Evolutionary conservation across 2,888 invertebrate species (phyloP), one percentile per base, ranked within the genome.

Genomic region (Stenodema calcarata): DNA sequence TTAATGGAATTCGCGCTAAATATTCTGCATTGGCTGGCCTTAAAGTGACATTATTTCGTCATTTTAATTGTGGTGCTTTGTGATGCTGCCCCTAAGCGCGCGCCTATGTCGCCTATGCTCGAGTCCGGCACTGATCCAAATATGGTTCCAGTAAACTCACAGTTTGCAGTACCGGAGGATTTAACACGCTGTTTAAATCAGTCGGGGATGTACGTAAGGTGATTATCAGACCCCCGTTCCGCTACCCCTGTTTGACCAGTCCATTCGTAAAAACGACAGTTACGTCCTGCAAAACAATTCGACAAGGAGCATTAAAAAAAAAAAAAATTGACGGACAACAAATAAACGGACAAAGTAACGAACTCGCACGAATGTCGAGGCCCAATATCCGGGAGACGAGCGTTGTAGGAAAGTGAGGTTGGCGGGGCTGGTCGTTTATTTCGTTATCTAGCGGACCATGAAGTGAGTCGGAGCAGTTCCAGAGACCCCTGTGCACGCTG

Each of bases 371-470:
- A 73, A 73, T 35, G 41, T 42, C 42, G 42, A 44, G 42, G n/a
- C 42, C 82, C 69, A 82, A 82, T 82, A 82, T 82, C 82, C 82
- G 82, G 82, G 69, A 14, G 41, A 16, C 42, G 4, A 14, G n/a
- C 42, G 14, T 35, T 23, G 50, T 62, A 11, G 41, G 14, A 28
- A 41, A 41, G 41, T 23, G 82, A 41, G n/a, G n/a, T 14, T 16
- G 44, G 11, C 23, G 47, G 23, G 80, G 14, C n/a, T 7, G 82
- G 82, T 69, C 75, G 35, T 84, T 84, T 75, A 84, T 84, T 84
- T 84, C 50, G 84, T 84, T 84, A 84, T 84, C 84, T 84, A 50
- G 84, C 84, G 47, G 84, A 84, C 75, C 84, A 75, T 84, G 84
- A 84, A 84, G 84, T 75, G 84, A 84, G 35, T 54, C 80, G 30